phyloP scores from a whole-genome alignment of 2,888 invertebrate species.

The Meteorus colon region DNA sequence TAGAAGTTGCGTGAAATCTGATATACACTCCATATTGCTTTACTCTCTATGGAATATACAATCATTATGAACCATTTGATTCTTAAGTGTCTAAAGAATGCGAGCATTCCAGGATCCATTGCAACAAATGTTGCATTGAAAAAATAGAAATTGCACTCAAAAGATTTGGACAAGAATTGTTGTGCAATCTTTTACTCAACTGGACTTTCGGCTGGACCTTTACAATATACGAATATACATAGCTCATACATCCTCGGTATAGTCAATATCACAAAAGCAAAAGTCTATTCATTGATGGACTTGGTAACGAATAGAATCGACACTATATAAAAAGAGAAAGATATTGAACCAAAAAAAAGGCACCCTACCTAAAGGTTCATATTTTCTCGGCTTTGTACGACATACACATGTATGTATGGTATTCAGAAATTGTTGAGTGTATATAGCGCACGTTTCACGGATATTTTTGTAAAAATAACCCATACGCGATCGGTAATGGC shows the following conservation, averaged over 20 bases:
- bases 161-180: constrained; percentile 6
- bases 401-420: neutral
- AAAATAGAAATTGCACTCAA: constrained; percentile 24
- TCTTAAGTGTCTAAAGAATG: neutral
- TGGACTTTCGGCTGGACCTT: constrained; percentile 2
- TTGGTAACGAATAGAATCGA: constrained; percentile 5
- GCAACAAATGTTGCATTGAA: neutral
- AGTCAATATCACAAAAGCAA: constrained; percentile 1
- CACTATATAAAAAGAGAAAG: neutral
- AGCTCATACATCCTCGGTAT: neutral
- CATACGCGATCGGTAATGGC: constrained; percentile 39
- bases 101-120: neutral
- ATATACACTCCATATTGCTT: neutral
- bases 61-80: neutral
- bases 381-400: constrained; percentile 3
- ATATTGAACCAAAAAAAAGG: neutral
- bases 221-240: constrained; percentile 4
- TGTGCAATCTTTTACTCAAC: constrained; percentile 29
- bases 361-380: neutral
- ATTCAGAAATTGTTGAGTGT: constrained; percentile 19
- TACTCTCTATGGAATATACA: neutral
- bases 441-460: constrained; percentile 28
- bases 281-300: constrained; percentile 19
- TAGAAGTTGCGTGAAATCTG: neutral
- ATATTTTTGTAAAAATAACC: constrained; percentile 42